These are phyloP conservation scores for Pachycephus smyrnensis DNA, from an alignment of 2,888 invertebrate species.

Conservation along the genomic window DNA sequence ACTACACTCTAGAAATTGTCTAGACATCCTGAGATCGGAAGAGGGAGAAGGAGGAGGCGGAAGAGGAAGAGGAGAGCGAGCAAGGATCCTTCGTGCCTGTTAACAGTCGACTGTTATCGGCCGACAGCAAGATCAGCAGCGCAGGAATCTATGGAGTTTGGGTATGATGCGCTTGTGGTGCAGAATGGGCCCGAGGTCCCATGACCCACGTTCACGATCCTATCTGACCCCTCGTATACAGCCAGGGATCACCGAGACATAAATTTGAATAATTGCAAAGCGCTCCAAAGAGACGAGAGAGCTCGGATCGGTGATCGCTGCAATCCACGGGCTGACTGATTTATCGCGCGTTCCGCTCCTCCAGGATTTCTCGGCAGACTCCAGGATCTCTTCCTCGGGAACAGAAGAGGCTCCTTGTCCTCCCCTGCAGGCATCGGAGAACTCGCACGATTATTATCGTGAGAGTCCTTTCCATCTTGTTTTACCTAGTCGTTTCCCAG, in stretches of 20 bases:
- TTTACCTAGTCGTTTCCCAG: constrained; percentile 10
- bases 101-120: background rate
- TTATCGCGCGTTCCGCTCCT: constrained; percentile 7
- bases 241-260: constrained; percentile 15
- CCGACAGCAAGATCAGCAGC: background rate
- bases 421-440: constrained; percentile 1
- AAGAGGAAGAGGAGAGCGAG: background rate
- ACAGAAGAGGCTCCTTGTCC: background rate
- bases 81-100: background rate
- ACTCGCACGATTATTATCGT: constrained; percentile 1
- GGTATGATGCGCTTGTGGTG: background rate
- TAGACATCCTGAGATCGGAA: background rate
- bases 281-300: background rate
- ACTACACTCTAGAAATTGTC: background rate
- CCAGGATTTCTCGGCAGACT: background rate
- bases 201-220: background rate
- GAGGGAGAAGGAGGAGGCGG: background rate
- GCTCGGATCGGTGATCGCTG: background rate
- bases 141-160: background rate
- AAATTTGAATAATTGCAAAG: constrained; percentile 22
- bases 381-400: background rate
- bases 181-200: background rate
- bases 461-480: constrained; percentile 15
- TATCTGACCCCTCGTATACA: constrained; percentile 5
- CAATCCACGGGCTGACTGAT: background rate